These are phyloP conservation scores for Oceanodroma leucorhoa DNA, from an alignment of 2,797 vertebrate genomes.

Conservation along the genomic window DNA sequence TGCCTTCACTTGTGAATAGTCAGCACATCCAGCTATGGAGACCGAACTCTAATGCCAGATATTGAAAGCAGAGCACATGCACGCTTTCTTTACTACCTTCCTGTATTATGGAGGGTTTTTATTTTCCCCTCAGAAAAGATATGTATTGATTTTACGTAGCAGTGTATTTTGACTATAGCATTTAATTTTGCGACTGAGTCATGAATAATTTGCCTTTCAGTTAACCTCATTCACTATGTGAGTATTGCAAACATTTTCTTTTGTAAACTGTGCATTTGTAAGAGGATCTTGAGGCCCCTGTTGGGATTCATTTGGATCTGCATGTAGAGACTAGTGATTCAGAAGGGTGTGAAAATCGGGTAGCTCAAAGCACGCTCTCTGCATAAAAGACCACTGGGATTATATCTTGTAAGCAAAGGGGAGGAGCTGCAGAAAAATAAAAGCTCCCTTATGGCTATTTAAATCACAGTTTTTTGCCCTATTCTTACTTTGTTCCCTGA, in stretches of 20 bases:
- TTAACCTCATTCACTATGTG: slow-evolving; percentile 23
- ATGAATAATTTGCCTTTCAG: slow-evolving; percentile 22
- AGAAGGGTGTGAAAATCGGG: slow-evolving; percentile 4
- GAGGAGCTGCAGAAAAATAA: slow-evolving; percentile 11
- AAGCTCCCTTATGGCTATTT: not conserved
- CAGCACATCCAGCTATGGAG: not conserved
- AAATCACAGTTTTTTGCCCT: not conserved
- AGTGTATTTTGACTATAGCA: not conserved
- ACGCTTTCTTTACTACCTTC: not conserved
- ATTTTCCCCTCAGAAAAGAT: not conserved
- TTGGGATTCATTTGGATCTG: slow-evolving; percentile 27
- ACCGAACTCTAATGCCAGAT: not conserved
- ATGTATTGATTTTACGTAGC: not conserved
- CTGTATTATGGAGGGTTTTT: not conserved
- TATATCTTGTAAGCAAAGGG: not conserved
- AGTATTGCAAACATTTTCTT: slow-evolving; percentile 10
- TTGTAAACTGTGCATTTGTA: slow-evolving; percentile 8
- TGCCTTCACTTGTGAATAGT: not conserved
- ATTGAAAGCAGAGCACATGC: not conserved
- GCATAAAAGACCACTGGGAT: not conserved
- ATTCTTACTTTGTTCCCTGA: not conserved
- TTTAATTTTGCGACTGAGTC: slow-evolving; percentile 4
- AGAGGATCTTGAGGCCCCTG: slow-evolving; percentile 22
- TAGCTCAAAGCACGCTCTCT: not conserved
- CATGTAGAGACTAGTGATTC: not conserved